Conservation (phyloP, 2,797 vertebrate genomes). For the Sebastes vulpes region DNA sequence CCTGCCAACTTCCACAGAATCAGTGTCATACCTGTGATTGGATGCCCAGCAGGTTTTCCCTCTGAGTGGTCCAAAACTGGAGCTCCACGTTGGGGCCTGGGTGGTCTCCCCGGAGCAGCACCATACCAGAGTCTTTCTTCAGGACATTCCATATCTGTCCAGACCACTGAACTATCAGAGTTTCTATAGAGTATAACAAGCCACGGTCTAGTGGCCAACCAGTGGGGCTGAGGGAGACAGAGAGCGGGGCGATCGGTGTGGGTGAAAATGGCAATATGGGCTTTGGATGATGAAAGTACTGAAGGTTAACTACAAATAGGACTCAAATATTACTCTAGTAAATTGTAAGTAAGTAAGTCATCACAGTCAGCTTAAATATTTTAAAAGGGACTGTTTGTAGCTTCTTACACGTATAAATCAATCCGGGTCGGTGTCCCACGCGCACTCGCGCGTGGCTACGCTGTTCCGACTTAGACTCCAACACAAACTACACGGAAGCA, state of each 20-base stretch:
- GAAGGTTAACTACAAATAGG: not conserved
- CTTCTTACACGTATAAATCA: fast-evolving
- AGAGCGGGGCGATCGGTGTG: conserved; percentile 5
- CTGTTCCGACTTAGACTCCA: too few species aligned
- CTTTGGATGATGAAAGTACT: not conserved
- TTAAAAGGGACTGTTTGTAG: too few species aligned
- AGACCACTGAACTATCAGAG: conserved; percentile 82
- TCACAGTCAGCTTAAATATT: not conserved
- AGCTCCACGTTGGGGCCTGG: conserved; percentile 83
- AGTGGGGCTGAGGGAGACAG: conserved; percentile 66
- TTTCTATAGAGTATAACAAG: conserved; percentile 84
- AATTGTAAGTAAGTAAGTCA: not conserved
- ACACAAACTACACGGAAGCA: too few species aligned
- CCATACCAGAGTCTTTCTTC: conserved; percentile 79
- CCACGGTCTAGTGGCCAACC: conserved; percentile 74
- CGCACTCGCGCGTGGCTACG: fast-evolving
- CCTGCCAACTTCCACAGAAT: not conserved
- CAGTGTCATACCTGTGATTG: conserved; percentile 70
- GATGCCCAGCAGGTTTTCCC: conserved; percentile 84
- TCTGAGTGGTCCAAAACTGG: conserved; percentile 86
- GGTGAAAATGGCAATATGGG: conserved; percentile 4
- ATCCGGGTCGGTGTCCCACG: too few species aligned
- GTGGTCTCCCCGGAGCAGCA: conserved; percentile 77
- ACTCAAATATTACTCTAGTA: not conserved
- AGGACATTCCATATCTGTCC: conserved; percentile 82